Conservation (phyloP, 2,113 vertebrate species). For the Pterocles gutturalis region DNA sequence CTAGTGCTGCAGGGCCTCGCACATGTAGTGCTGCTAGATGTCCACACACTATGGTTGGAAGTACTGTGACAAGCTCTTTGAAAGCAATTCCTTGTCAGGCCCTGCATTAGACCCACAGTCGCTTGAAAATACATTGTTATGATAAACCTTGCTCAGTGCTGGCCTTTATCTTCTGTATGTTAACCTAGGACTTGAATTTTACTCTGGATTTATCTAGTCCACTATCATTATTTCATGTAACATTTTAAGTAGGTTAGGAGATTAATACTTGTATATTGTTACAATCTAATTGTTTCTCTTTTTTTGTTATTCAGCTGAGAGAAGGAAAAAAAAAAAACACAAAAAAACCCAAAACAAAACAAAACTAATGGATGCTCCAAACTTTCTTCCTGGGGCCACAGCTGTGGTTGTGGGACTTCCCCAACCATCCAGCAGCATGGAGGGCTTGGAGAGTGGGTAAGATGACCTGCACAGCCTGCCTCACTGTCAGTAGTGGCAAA, state of each 20-base stretch:
- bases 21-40: neutral
- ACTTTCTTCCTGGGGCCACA: neutral
- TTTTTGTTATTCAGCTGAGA: neutral
- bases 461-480: neutral
- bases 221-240: neutral
- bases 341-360: too few species aligned
- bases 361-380: neutral
- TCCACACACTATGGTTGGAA: neutral
- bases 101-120: neutral
- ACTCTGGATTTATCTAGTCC: neutral
- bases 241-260: neutral
- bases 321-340: neutral
- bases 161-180: neutral
- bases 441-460: neutral
- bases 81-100: neutral
- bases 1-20: neutral
- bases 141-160: neutral
- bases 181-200: neutral
- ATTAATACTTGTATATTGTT: neutral
- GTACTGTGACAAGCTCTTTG: neutral
- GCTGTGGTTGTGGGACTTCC: neutral
- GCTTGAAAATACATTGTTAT: neutral
- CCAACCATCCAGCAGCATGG: accelerated
- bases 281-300: neutral
- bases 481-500: neutral